phyloP scores from a whole-genome alignment of 2,888 invertebrate genomes.

The Nymphalis urticae region DNA sequence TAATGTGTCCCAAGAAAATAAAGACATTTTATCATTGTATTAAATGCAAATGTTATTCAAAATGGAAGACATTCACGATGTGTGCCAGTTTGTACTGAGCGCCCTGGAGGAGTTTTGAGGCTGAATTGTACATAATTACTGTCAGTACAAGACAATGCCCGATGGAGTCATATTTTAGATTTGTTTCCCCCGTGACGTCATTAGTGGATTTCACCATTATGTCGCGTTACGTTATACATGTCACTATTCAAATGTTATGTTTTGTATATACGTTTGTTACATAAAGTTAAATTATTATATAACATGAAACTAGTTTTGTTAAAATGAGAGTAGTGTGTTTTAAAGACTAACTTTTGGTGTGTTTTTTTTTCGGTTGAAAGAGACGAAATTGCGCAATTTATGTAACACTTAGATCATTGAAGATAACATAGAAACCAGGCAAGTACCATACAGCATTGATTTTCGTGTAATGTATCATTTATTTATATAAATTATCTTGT shows the following conservation, averaged over 20 bases:
- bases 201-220: conserved; percentile 24
- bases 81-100: conserved; percentile 30
- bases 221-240: background rate
- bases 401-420: too few species aligned
- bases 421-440: too few species aligned
- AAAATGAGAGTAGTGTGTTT: too few species aligned
- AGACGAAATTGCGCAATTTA: too few species aligned
- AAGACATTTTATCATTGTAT: background rate
- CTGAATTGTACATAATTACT: conserved; percentile 36
- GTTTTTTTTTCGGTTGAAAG: too few species aligned
- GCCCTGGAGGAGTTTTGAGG: conserved; percentile 23
- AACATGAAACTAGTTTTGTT: too few species aligned
- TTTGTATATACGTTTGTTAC: background rate
- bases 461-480: too few species aligned
- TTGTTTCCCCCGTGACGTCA: conserved; percentile 23
- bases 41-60: background rate
- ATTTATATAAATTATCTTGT: too few species aligned
- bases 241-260: background rate
- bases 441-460: too few species aligned
- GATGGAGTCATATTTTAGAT: conserved; percentile 30
- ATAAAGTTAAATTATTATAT: background rate
- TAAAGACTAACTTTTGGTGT: too few species aligned
- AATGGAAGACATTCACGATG: conserved; percentile 18
- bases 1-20: background rate
- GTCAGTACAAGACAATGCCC: conserved; percentile 25